Conservation (phyloP, 2,113 vertebrate species). For the Zosterops hypoxanthus region DNA sequence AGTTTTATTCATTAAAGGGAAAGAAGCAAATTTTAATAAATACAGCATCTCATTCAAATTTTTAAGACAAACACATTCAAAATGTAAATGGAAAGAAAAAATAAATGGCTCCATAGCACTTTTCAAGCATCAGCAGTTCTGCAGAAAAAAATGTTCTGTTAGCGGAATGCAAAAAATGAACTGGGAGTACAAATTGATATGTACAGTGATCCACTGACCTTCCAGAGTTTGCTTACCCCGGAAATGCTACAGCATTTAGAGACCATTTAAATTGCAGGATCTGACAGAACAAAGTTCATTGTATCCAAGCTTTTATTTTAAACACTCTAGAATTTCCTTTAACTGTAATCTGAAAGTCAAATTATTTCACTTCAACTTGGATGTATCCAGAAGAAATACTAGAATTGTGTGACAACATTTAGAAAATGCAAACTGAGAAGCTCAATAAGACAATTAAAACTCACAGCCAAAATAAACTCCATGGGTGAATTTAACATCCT, state of each 20-base stretch:
- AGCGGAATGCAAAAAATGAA: slow-evolving; percentile 24
- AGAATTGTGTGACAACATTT: neutral
- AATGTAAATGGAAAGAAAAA: neutral
- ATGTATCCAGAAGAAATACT: slow-evolving; percentile 2
- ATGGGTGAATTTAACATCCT: neutral
- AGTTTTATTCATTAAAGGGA: neutral
- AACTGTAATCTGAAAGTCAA: neutral
- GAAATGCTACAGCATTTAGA: neutral
- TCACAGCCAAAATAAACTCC: neutral
- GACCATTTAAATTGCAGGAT: neutral
- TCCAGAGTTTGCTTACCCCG: neutral
- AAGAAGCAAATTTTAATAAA: neutral
- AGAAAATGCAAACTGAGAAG: slow-evolving; percentile 6
- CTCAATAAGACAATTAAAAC: neutral
- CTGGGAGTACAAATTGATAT: neutral
- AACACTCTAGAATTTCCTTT: neutral
- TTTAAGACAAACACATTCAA: neutral
- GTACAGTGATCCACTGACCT: neutral
- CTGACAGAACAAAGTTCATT: neutral
- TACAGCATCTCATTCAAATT: neutral
- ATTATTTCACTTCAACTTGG: neutral
- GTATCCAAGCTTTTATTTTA: neutral
- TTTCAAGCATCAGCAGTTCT: neutral
- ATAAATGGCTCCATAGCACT: neutral
- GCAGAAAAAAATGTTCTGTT: neutral